Evolutionary conservation across 2,888 invertebrate species (phyloP).

Genomic region (Dione vanillae): DNA sequence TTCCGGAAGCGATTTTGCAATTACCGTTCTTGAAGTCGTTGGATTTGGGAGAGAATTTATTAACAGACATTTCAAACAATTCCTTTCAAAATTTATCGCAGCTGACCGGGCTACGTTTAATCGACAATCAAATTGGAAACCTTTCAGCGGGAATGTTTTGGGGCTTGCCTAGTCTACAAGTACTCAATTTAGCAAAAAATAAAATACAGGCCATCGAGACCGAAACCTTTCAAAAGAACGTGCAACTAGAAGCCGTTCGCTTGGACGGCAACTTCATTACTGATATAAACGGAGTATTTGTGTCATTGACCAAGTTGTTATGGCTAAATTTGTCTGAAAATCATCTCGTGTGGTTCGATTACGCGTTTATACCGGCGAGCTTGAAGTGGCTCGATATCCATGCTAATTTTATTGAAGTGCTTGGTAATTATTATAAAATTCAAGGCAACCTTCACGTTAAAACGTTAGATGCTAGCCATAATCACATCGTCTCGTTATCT

Average conservation of each 20-base stretch:
- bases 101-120: slow-evolving; percentile 93
- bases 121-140: slow-evolving; percentile 95
- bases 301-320: slow-evolving; percentile 91
- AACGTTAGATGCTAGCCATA: slow-evolving; percentile 95
- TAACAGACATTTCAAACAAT: slow-evolving; percentile 91
- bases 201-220: slow-evolving; percentile 93
- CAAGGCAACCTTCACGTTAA: slow-evolving; percentile 91
- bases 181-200: slow-evolving; percentile 95
- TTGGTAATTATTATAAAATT: slow-evolving; percentile 94
- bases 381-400: slow-evolving; percentile 96
- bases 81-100: slow-evolving; percentile 94
- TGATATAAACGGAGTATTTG: slow-evolving; percentile 95
- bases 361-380: slow-evolving; percentile 94
- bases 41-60: slow-evolving; percentile 95
- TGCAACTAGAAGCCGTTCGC: slow-evolving; percentile 93
- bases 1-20: slow-evolving; percentile 93
- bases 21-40: slow-evolving; percentile 93
- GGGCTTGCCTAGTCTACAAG: slow-evolving; percentile 92
- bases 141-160: slow-evolving; percentile 94
- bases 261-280: slow-evolving; percentile 94
- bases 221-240: slow-evolving; percentile 93
- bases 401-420: slow-evolving; percentile 93
- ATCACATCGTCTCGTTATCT: slow-evolving; percentile 91
- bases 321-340: slow-evolving; percentile 96
- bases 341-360: slow-evolving; percentile 96